Evolutionary conservation across 2,113 vertebrate species (phyloP), one percentile per base, ranked within the genome.

Genomic region (Setophaga kirtlandii): DNA sequence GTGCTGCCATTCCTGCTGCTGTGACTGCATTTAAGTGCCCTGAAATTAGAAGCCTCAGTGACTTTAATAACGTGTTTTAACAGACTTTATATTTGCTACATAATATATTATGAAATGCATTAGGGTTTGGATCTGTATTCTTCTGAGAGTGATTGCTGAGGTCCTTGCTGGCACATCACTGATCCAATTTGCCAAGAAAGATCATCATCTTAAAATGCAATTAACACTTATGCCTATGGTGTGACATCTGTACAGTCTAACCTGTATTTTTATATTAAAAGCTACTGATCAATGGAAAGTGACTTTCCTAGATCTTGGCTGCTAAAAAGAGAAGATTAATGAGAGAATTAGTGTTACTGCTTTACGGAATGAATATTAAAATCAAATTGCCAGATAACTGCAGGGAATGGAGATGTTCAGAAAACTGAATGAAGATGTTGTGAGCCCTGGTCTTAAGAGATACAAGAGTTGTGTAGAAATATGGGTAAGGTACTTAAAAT

Each of bases 311-410:
- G 65, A 81, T 93, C 90, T 93, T 90, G 88, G 73, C 86, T 94
- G 69, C 80, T 93, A 70, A 93, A 95, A 90, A 78, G 79, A 90
- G 94, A 89, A 96, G 92, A 96, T 97, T 94, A 96, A 93, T 90
- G 93, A 78, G 88, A 87, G 80, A 96, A 89, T 90, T 90, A 94
- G 35, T 71, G 92, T 90, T 88, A 76, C 64, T 93, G 77, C 73
- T 94, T 93, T 92, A 76, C 6, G 15, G 80, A 83, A 75, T 87
- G 73, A 81, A 89, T 93, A 87, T 92, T 91, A 94, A 96, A 94
- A 83, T 83, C 64, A 94, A 95, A 93, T 84, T 92, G 69, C 80
- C 69, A 75, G 90, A 87, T 95, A 95, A 84, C 83, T 74, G 65
- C 69, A 82, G 85, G 90, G 78, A 82, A 70, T 67, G 49, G 59